Evolutionary conservation across 2,797 vertebrate species (phyloP).

Genomic region (Chrosomus eos): DNA sequence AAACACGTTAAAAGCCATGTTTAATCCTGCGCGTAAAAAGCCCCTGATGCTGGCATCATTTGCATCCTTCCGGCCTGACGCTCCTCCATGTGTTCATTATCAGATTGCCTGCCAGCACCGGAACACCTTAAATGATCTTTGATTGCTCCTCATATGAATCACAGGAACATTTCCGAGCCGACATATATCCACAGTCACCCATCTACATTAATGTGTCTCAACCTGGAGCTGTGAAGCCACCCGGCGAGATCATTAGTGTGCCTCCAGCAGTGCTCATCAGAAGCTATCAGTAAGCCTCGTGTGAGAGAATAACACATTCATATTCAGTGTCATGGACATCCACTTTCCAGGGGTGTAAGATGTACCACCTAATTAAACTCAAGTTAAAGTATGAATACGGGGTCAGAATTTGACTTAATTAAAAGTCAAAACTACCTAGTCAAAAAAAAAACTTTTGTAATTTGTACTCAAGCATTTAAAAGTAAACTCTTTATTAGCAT

Average conservation of each 20-base stretch:
- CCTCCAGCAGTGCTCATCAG: constrained; percentile 44
- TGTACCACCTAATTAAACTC: constrained; percentile 20
- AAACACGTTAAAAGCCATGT: constrained; percentile 31
- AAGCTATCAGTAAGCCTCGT: neutral
- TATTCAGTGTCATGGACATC: constrained; percentile 41
- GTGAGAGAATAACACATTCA: constrained; percentile 33
- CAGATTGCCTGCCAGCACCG: constrained; percentile 37
- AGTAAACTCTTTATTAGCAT: neutral
- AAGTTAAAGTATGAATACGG: constrained; percentile 10
- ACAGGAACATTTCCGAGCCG: neutral
- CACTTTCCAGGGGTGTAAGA: constrained; percentile 10
- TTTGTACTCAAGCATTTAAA: constrained; percentile 2
- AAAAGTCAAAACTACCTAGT: neutral
- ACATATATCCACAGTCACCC: constrained; percentile 31
- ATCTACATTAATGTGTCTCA: constrained; percentile 29
- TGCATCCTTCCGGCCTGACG: constrained; percentile 15
- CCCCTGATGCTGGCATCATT: constrained; percentile 17
- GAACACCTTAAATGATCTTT: constrained; percentile 42
- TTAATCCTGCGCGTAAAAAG: neutral
- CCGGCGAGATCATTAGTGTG: constrained; percentile 38
- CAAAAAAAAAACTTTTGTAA: neutral
- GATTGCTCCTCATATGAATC: constrained; percentile 33
- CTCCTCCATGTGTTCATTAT: constrained; percentile 38
- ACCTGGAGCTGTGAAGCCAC: constrained; percentile 39
- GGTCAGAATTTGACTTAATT: constrained; percentile 32